Percentiles rank a stretch among this genome's conserved stretches.
These are phyloP conservation scores for Arion vulgaris DNA, from an alignment of 1,140 invertebrate species.

Conservation along the genomic window DNA sequence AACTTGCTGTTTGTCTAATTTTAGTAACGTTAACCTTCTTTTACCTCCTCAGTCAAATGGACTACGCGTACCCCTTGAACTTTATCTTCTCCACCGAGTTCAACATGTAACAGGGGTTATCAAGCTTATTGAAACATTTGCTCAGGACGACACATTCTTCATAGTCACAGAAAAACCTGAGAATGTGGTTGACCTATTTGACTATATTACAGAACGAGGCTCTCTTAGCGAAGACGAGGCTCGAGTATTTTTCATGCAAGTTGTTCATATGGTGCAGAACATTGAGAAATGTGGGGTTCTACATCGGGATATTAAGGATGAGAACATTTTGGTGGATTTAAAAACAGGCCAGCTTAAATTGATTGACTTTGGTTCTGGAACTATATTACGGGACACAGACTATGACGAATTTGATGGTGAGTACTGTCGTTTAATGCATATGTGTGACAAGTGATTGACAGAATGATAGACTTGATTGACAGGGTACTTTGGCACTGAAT, in stretches of 20 bases:
- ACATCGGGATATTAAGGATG: conserved; percentile 82
- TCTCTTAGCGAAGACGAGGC: conserved; percentile 76
- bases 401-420: conserved; percentile 83
- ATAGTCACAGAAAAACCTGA: conserved; percentile 81
- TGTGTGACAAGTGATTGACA: no score
- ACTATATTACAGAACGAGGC: conserved; percentile 81
- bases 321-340: conserved; percentile 80
- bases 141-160: conserved; percentile 75
- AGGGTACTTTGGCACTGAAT: no score
- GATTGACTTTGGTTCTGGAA: conserved; percentile 82
- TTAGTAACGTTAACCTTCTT: no score
- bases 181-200: conserved; percentile 80
- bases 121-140: conserved; percentile 78
- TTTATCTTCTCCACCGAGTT: conserved; percentile 77
- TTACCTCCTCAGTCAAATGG: conserved; percentile 53
- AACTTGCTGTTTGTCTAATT: no score
- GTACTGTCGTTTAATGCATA: no score
- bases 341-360: conserved; percentile 76
- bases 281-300: conserved; percentile 72
- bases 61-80: conserved; percentile 77
- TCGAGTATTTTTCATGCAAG: conserved; percentile 75
- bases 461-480: no score
- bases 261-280: conserved; percentile 70
- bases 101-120: conserved; percentile 77
- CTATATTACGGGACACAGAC: conserved; percentile 76